A percentile compares a stretch with the other conserved stretches of the same genome.
phyloP scores from a whole-genome alignment of 1,140 invertebrate genomes.

The Dendrolimus kikuchii region DNA sequence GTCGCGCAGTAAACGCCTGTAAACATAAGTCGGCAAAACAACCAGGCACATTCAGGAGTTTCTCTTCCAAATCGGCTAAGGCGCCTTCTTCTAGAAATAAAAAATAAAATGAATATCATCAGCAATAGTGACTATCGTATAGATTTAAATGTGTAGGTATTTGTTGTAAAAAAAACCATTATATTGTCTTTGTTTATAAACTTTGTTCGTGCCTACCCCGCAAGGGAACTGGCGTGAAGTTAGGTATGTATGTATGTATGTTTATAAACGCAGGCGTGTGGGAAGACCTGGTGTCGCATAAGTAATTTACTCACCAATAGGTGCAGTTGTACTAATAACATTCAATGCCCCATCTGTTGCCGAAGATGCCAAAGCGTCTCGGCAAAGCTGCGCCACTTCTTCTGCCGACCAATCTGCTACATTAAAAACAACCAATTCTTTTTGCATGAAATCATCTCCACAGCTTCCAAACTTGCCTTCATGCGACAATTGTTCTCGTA shows the following conservation, averaged over 20 bases:
- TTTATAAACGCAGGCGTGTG: no score
- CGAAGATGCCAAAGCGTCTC: slow-evolving; percentile 29
- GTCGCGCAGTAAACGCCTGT: slow-evolving; percentile 47
- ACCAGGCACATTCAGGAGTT: slow-evolving; percentile 35
- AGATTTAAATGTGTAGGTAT: no score
- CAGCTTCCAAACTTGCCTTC: slow-evolving; percentile 32
- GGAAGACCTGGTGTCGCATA: background rate
- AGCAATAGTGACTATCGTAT: no score
- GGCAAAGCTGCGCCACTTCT: slow-evolving; percentile 45
- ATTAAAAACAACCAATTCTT: slow-evolving; percentile 49
- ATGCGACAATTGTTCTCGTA: slow-evolving; percentile 37
- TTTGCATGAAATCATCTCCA: slow-evolving; percentile 20
- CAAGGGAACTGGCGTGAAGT: no score
- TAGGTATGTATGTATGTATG: no score
- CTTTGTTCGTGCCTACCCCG: no score
- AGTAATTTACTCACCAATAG: slow-evolving; percentile 31
- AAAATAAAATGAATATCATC: no score
- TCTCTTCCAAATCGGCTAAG: slow-evolving; percentile 35
- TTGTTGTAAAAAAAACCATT: no score
- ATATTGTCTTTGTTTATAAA: no score
- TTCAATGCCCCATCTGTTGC: slow-evolving; percentile 30
- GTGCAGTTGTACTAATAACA: slow-evolving; percentile 29
- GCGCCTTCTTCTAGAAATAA: slow-evolving; percentile 34
- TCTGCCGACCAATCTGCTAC: slow-evolving; percentile 54
- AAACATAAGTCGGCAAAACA: slow-evolving; percentile 54